A percentile compares a stretch with the other conserved stretches of the same genome.
phyloP scores from a whole-genome alignment of 1,140 invertebrate species.

The Drosophila murphyi region DNA sequence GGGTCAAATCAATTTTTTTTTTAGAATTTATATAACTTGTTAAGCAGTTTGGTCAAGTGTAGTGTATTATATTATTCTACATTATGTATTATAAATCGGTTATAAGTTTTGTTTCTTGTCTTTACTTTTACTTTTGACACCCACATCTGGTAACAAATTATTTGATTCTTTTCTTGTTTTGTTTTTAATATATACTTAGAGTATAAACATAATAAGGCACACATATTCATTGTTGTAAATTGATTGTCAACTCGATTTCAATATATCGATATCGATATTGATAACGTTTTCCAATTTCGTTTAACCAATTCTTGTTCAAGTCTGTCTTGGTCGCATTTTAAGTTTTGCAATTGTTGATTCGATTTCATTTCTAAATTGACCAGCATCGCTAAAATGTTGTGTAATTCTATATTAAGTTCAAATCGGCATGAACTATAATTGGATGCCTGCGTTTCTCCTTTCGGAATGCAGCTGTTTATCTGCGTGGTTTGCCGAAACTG shows the following conservation, averaged over 20 bases:
- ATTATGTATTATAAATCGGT: constrained; percentile 58
- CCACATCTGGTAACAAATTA: constrained; percentile 6
- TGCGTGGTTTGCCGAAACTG: constrained; percentile 79
- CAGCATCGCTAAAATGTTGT: constrained; percentile 76
- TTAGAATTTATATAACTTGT: constrained; percentile 6
- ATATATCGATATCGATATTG: constrained; percentile 28
- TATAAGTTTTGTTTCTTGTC: constrained; percentile 10
- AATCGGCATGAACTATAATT: neutral
- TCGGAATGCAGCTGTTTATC: constrained; percentile 54
- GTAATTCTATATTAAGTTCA: constrained; percentile 25
- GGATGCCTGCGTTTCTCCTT: neutral
- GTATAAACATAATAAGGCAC: constrained; percentile 84
- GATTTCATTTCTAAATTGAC: constrained; percentile 69
- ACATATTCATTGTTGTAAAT: constrained; percentile 78
- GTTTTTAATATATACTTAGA: constrained; percentile 53
- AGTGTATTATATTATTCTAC: constrained; percentile 66
- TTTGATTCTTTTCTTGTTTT: constrained; percentile 6
- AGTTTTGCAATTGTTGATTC: constrained; percentile 7
- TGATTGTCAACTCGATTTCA: constrained; percentile 30
- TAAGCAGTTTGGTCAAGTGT: constrained; percentile 11
- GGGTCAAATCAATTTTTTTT: neutral
- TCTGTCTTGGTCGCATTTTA: constrained; percentile 16
- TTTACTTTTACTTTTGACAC: neutral
- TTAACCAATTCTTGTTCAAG: constrained; percentile 8
- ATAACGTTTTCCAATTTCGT: constrained; percentile 18